Conservation (phyloP, 1,140 invertebrate species). For the Drosophila equinoxialis region DNA sequence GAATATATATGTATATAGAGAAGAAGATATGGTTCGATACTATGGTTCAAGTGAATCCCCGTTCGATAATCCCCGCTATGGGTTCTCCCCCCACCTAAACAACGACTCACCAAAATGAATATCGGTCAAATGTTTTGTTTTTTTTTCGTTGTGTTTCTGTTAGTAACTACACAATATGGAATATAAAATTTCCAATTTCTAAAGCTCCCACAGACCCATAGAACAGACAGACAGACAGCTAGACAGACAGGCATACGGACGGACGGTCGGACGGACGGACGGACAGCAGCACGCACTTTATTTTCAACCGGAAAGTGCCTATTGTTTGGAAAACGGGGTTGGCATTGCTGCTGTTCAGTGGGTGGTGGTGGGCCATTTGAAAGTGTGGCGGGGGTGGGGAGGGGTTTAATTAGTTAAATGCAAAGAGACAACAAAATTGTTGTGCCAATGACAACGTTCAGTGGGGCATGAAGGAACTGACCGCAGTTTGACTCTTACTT, state of each 20-base stretch:
- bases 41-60: too few relatives aligned
- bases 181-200: constrained; percentile 42
- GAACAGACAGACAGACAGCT: too few relatives aligned
- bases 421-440: constrained; percentile 68
- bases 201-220: constrained; percentile 21
- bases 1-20: too few relatives aligned
- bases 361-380: constrained; percentile 4
- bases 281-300: constrained; percentile 67
- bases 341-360: neutral
- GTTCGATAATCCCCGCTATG: too few relatives aligned
- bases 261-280: too few relatives aligned
- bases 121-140: constrained; percentile 54
- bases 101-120: constrained; percentile 15
- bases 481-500: constrained; percentile 41
- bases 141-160: too few relatives aligned
- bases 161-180: constrained; percentile 23
- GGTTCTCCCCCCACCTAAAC: too few relatives aligned
- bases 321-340: constrained; percentile 43
- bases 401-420: constrained; percentile 76
- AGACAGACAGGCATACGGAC: too few relatives aligned
- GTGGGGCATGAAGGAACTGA: constrained; percentile 57
- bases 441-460: constrained; percentile 74
- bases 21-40: constrained; percentile 5
- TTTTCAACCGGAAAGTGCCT: constrained; percentile 67
- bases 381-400: neutral